phyloP scores from a whole-genome alignment of 2,797 vertebrate genomes.

The Fistularia tabacaria region DNA sequence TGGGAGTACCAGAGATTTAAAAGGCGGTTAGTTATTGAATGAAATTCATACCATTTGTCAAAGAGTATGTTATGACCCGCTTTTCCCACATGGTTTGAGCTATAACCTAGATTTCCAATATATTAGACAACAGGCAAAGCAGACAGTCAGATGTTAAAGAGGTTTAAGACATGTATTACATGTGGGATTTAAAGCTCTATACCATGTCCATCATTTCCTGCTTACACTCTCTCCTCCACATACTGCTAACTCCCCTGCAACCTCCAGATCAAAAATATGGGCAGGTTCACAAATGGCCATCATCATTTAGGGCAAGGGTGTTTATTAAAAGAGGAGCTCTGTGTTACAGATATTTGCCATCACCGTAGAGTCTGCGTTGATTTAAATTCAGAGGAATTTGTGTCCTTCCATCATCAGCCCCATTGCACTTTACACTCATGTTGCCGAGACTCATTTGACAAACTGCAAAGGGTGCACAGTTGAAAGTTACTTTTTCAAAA shows the following conservation, averaged over 20 bases:
- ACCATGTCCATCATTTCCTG: constrained; percentile 27
- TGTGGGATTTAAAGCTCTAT: constrained; percentile 27
- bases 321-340: no score
- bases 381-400: no score
- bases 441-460: no score
- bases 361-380: no score
- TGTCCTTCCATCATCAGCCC: no score
- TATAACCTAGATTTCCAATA: constrained; percentile 50
- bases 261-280: background rate
- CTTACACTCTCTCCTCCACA: constrained; percentile 1
- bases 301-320: no score
- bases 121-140: constrained; percentile 20
- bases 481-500: no score
- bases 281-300: background rate
- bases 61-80: constrained; percentile 40
- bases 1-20: no score
- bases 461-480: no score
- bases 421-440: no score
- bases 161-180: constrained; percentile 47
- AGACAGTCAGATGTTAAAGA: constrained; percentile 36
- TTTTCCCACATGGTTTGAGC: constrained; percentile 55
- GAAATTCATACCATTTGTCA: constrained; percentile 49
- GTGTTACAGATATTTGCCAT: no score
- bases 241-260: background rate
- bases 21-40: constrained; percentile 20